A percentile compares a stretch with the other conserved stretches of the same genome.
Evolutionary conservation across 2,888 invertebrate species (phyloP).

Genomic region (Ophion ellenae): DNA sequence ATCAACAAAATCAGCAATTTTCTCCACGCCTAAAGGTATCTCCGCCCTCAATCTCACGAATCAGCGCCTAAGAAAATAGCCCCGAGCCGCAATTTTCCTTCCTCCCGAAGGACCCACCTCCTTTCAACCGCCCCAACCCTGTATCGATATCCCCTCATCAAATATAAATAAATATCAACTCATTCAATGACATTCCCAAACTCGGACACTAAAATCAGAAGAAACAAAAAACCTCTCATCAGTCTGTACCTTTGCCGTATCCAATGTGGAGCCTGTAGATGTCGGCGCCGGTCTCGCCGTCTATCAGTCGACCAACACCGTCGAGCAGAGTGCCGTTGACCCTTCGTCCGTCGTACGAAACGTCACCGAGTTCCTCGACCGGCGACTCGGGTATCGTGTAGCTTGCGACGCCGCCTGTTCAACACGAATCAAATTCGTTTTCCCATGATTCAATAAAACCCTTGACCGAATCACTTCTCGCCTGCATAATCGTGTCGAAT

Average conservation of each 20-base stretch:
- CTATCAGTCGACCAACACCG: conserved; percentile 89
- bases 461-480: not conserved
- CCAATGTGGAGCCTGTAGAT: conserved; percentile 87
- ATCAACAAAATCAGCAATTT: conserved; percentile 2
- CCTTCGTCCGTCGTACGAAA: conserved; percentile 88
- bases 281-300: conserved; percentile 87
- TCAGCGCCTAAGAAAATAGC: not conserved
- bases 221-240: not conserved
- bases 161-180: too few species aligned
- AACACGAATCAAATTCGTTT: conserved; percentile 57
- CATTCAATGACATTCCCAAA: too few species aligned
- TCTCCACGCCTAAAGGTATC: too few species aligned
- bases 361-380: conserved; percentile 85
- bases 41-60: not conserved
- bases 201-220: not conserved
- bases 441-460: not conserved
- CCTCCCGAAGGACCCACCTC: not conserved
- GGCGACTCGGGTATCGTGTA: conserved; percentile 86
- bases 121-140: not conserved
- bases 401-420: conserved; percentile 85
- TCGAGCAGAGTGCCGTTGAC: conserved; percentile 84
- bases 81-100: not conserved
- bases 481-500: conserved; percentile 13
- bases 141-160: too few species aligned
- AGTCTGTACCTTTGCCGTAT: conserved; percentile 85